phyloP scores from a whole-genome alignment of 2,113 vertebrate species.

The Dascyllus trimaculatus region DNA sequence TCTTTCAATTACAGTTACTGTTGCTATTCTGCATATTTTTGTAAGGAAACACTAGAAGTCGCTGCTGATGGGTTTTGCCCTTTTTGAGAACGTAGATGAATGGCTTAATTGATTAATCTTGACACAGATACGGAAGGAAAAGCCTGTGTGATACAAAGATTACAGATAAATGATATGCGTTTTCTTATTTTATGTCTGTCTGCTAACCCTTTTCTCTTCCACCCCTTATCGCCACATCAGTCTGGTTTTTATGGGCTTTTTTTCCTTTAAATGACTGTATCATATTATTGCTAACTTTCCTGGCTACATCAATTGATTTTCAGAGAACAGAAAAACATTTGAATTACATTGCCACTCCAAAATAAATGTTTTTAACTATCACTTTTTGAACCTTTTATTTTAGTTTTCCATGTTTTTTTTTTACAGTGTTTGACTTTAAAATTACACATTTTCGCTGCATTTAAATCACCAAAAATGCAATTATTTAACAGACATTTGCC shows the following conservation, averaged over 20 bases:
- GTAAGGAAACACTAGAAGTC: slow-evolving; percentile 76
- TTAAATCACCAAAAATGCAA: too few species aligned
- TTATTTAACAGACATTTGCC: too few species aligned
- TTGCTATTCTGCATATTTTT: slow-evolving; percentile 76
- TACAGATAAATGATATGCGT: slow-evolving; percentile 37
- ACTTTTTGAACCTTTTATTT: too few species aligned
- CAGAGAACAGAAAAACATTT: not conserved
- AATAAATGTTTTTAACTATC: too few species aligned
- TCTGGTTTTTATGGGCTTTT: not conserved
- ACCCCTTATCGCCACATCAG: not conserved
- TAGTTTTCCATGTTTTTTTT: too few species aligned
- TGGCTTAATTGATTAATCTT: slow-evolving; percentile 66
- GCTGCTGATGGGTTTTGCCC: slow-evolving; percentile 64
- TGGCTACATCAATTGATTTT: not conserved
- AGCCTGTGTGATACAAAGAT: slow-evolving; percentile 55
- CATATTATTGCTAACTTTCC: not conserved
- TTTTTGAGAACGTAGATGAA: slow-evolving; percentile 65
- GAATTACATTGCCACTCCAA: not conserved
- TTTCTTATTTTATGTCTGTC: slow-evolving; percentile 23
- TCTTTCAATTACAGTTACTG: slow-evolving; percentile 75
- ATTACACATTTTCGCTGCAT: too few species aligned
- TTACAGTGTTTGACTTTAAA: too few species aligned
- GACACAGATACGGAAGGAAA: slow-evolving; percentile 67
- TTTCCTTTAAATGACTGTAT: too few species aligned
- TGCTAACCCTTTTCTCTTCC: slow-evolving; percentile 1